Base-by-base conservation (phyloP, 2,797 vertebrate genomes). In the Takifugu ocellatus region DNA sequence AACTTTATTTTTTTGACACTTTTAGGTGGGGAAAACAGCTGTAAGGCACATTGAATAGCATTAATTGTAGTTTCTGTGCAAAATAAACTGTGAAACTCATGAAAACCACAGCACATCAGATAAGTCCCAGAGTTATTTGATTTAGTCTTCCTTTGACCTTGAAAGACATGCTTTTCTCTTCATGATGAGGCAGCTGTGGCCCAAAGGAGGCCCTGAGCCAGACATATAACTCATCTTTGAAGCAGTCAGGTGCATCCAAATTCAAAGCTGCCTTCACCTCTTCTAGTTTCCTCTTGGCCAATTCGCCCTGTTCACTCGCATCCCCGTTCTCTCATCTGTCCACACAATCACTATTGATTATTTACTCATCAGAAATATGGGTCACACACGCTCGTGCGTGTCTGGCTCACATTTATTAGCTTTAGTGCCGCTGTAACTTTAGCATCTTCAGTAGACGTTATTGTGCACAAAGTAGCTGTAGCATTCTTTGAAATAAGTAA, bases 261-360 rank as follows among this genome's bases (percentile, higher is more conserved):
- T 39, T 14, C 11, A 39, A 39, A 1, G 9, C 4, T 1, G 36
- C 9, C 14, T 39, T 39, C 3, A 39, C 4, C 10, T 29, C 27
- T 14, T 14, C 36, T 14, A 5, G 4, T 5, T 14, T 53, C 59
- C 25, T 36, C n/a, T 51, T 17, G 1, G 43, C 25, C 42, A 8
- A 17, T 46, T 56, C 1, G 36, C 15, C 11, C 33, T 0, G 1
- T 29, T 47, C 5, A 12, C 44, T 63, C 46, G 51, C 47, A 12
- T 48, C 52, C 27, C n/a, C 24, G 36, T 49, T 63, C 58, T 52
- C 47, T 65, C 26, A 70, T 77, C 54, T 51, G 25, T 12, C 53
- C 47, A 33, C 63, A 62, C 57, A 70, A 64, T 60, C 59, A 42
- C 51, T 66, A 74, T 80, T 74, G 79, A 87, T 78, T 65, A 70